Evolutionary conservation across 2,797 vertebrate genomes (phyloP), one percentile per base, ranked within the genome.

Genomic region (Pempheris klunzingeri): DNA sequence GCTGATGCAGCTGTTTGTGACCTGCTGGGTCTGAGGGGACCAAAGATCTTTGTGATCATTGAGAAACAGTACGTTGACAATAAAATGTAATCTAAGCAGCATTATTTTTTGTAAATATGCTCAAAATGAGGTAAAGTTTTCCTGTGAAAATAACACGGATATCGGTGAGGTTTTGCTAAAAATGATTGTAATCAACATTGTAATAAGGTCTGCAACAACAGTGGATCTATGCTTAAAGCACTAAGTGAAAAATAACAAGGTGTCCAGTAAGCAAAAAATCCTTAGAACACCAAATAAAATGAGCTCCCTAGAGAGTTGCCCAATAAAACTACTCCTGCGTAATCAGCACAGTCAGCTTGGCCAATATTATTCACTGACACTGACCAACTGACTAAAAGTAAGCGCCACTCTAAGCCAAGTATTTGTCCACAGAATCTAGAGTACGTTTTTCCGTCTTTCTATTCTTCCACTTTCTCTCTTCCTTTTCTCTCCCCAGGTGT

Each of bases 201-300:
- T 64, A 62, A 59, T 75, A 65, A 55, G 28, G 22, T n/a, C 47
- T 18, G 24, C n/a, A 72, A 54, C 65, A 71, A 54, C 60, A 38
- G 60, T 17, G 63, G 62, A n/a, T 22, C 49, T 30, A 68, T 80
- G 10, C 61, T 75, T 68, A 36, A 34, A 58, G 59, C 55, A 3
- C 70, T 77, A 80, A 85, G 80, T 76, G 77, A 58, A 77, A 85
- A 82, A 78, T 79, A 82, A 85, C 73, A 71, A 84, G 60, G 30
- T 63, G 53, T 77, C 65, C 49, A 20, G 28, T 4, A 15, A 34
- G 46, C 1, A 9, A 39, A 76, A n/a, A 34, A 28, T 38, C 28
- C 49, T 55, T 30, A 17, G 22, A 73, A 60, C 43, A 36, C 59
- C 30, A 62, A 68, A 76, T 62, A n/a, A 73, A 69, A 61, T 12